Base-by-base conservation (phyloP, 2,888 invertebrate genomes). In the Glaucopsyche alexis region DNA sequence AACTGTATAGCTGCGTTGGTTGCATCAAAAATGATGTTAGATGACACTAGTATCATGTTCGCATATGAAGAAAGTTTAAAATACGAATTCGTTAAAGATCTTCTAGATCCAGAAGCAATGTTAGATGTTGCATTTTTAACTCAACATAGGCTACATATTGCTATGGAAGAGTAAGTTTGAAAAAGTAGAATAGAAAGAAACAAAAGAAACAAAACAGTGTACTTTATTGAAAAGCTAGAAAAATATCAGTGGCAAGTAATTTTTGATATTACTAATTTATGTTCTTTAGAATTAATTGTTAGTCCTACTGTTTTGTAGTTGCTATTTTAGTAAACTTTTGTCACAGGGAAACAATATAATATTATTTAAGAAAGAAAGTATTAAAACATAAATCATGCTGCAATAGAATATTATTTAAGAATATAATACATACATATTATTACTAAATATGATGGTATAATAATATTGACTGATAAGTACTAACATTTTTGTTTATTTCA, bases 1-100 rank as follows among this genome's bases (percentile, higher is more conserved):
- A 99, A 99, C 87, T 98, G 98, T 84, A 96, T 99, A 76, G 88
- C 96, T 69, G 96, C 97, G 0, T 90, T 99, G 73, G 96, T 97
- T 0, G 95, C 97, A 40, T 96, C 97, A 78, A 97, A 97, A 84
- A 96, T 99, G 91, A 96, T 98, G 94, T 89, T 99, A 2, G 98
- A 96, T 80, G 98, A 99, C 83, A 98, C 98, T 0, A 98, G 97
- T 81, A 97, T 99, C 69, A 94, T 96, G 79, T 97, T 97, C 84
- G 98, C 98, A 0, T 99, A 95, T 86, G 98, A 98, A 79, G 97
- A 97, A 83, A 98, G 99, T 7, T 87, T 95, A 60, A 96, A 97
- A 84, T 98, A 98, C 84, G 94, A 94, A 13, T 85, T 92, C 75
- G 96, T 97, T 11, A 94, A 94, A 77, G 97, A 98, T 77, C 87